Percentiles rank a stretch among this genome's conserved stretches.
Evolutionary conservation across 2,797 vertebrate species (phyloP).

Genomic region (Geotrypetes seraphini): DNA sequence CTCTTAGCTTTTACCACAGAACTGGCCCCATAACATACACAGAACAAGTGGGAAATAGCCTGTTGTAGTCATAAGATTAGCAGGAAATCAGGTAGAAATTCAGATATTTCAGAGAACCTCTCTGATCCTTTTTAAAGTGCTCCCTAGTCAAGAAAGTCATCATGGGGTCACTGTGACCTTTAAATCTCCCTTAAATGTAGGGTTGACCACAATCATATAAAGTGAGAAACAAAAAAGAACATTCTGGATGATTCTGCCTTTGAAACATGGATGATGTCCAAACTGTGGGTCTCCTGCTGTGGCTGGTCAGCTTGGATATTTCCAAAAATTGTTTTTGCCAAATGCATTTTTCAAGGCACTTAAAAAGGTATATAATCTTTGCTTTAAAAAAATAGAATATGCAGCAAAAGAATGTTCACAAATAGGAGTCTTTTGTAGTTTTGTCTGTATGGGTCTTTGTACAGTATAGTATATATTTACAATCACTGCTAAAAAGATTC

Average conservation of each 20-base stretch:
- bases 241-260: too few relatives aligned
- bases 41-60: conserved; percentile 47
- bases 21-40: conserved; percentile 50
- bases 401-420: conserved; percentile 50
- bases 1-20: conserved; percentile 38
- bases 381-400: conserved; percentile 67
- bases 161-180: conserved; percentile 25
- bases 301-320: too few relatives aligned
- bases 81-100: conserved; percentile 40
- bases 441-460: conserved; percentile 34
- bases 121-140: too few relatives aligned
- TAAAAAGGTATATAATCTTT: conserved; percentile 39
- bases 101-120: conserved; percentile 36
- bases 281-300: too few relatives aligned
- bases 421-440: conserved; percentile 39
- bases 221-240: too few relatives aligned
- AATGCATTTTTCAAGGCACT: conserved; percentile 64
- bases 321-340: conserved; percentile 41
- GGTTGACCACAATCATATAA: too few relatives aligned
- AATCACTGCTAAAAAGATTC: conserved; percentile 19
- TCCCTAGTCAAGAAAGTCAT: too few relatives aligned
- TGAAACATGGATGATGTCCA: too few relatives aligned
- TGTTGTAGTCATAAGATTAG: conserved; percentile 43
- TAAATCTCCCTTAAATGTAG: too few relatives aligned
- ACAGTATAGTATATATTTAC: conserved; percentile 54